Conservation (phyloP, 2,797 vertebrate genomes). For the Gymnothorax reevesii region DNA sequence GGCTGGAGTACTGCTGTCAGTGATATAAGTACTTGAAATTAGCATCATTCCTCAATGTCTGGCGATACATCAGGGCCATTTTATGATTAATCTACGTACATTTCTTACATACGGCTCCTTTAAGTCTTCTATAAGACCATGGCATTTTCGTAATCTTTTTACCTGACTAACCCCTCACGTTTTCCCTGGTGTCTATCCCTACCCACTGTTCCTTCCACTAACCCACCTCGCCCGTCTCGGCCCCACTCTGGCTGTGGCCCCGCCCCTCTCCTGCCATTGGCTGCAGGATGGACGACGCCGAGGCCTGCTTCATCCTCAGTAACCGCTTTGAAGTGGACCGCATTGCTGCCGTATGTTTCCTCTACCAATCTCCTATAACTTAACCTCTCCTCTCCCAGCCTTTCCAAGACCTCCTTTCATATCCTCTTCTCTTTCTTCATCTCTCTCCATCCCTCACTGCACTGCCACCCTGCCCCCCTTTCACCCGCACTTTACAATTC, state of each 20-base stretch:
- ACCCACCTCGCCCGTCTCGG: slow-evolving; percentile 29
- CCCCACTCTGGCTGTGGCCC: slow-evolving; percentile 35
- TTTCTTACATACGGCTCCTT: neutral
- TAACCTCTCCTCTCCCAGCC: neutral
- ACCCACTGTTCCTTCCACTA: slow-evolving; percentile 34
- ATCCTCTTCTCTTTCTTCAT: slow-evolving; percentile 6
- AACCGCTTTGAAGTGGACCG: slow-evolving; percentile 85
- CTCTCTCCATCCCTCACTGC: slow-evolving; percentile 11
- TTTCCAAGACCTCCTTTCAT: neutral
- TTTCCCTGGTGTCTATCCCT: slow-evolving; percentile 45
- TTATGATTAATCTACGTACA: no score
- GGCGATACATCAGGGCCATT: no score
- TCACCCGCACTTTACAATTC: neutral
- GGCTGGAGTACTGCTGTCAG: no score
- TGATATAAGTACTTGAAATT: no score
- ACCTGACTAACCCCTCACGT: slow-evolving; percentile 59
- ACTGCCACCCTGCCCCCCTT: neutral
- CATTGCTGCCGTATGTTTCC: slow-evolving; percentile 80
- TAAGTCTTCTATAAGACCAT: neutral
- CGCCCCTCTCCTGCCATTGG: slow-evolving; percentile 42
- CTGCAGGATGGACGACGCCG: slow-evolving; percentile 83
- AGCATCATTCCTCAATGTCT: no score
- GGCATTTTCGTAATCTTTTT: slow-evolving; percentile 16
- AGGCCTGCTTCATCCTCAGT: slow-evolving; percentile 86
- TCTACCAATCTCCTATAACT: neutral